Percentiles rank a stretch among this genome's conserved stretches.
phyloP scores from a whole-genome alignment of 2,113 vertebrate species.

The Nansenia antarctica region DNA sequence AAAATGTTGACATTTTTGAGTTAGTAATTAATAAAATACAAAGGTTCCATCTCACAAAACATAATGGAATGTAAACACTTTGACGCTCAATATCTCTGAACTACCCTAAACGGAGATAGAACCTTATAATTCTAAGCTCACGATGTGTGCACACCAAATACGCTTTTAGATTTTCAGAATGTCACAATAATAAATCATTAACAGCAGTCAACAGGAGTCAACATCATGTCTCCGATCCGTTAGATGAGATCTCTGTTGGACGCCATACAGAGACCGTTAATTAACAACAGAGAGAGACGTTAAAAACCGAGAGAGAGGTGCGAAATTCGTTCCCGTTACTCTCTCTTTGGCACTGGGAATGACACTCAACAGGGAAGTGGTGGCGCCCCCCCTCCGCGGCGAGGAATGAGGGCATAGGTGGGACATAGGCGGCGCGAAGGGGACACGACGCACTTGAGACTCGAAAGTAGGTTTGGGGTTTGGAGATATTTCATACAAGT shows the following conservation, averaged over 20 bases:
- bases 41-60: too few relatives aligned
- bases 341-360: constrained; percentile 1
- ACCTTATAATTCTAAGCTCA: too few relatives aligned
- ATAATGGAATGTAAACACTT: too few relatives aligned
- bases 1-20: too few relatives aligned
- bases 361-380: constrained; percentile 50
- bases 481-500: not conserved
- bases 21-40: too few relatives aligned
- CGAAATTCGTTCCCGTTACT: not conserved
- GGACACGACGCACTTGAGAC: not conserved
- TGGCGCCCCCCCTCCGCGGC: constrained; percentile 63
- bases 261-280: not conserved
- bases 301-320: not conserved
- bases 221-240: not conserved
- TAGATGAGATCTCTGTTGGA: not conserved
- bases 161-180: constrained; percentile 26
- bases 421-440: constrained; percentile 51
- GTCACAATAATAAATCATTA: constrained; percentile 65
- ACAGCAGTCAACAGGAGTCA: constrained; percentile 37
- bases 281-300: not conserved
- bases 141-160: constrained; percentile 47
- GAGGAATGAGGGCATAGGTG: constrained; percentile 50
- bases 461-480: not conserved
- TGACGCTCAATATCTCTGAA: too few relatives aligned
- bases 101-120: too few relatives aligned